phyloP scores from a whole-genome alignment of 2,888 invertebrate genomes.

The Suillia variegata region DNA sequence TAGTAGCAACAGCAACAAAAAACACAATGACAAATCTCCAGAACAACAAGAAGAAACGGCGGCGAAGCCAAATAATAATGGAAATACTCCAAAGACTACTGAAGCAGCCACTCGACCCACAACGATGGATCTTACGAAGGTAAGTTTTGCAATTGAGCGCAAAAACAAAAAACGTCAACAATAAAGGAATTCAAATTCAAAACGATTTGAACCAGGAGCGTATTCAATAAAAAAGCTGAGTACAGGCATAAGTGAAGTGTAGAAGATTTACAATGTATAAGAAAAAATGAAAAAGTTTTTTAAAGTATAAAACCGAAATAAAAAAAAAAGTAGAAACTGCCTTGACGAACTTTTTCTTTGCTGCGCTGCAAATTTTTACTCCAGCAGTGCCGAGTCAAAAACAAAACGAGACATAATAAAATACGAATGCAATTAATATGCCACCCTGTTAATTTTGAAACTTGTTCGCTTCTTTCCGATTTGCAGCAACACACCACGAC shows the following conservation, averaged over 20 bases:
- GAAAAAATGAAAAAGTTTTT: no score
- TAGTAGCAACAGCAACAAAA: no score
- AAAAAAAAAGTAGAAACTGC: no score
- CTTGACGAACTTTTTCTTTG: no score
- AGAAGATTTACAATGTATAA: no score
- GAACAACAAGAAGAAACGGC: conserved; percentile 12
- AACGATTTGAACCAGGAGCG: no score
- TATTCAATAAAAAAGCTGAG: no score
- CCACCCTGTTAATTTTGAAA: background rate
- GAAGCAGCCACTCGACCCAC: conserved; percentile 25
- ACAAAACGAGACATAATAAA: background rate
- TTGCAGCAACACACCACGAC: conserved; percentile 53
- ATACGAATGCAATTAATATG: background rate
- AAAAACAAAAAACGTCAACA: background rate
- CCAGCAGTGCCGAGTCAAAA: no score
- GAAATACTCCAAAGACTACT: conserved; percentile 15
- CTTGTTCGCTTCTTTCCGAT: background rate
- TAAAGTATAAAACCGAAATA: no score
- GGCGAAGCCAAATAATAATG: conserved; percentile 8
- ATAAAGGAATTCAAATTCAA: no score
- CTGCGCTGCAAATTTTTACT: no score
- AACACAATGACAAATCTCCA: conserved; percentile 23
- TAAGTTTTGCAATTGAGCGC: conserved; percentile 2
- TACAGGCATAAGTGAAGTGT: background rate
- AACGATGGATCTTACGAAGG: conserved; percentile 26